phyloP scores from a whole-genome alignment of 2,113 vertebrate genomes.

The Daboia siamensis region DNA sequence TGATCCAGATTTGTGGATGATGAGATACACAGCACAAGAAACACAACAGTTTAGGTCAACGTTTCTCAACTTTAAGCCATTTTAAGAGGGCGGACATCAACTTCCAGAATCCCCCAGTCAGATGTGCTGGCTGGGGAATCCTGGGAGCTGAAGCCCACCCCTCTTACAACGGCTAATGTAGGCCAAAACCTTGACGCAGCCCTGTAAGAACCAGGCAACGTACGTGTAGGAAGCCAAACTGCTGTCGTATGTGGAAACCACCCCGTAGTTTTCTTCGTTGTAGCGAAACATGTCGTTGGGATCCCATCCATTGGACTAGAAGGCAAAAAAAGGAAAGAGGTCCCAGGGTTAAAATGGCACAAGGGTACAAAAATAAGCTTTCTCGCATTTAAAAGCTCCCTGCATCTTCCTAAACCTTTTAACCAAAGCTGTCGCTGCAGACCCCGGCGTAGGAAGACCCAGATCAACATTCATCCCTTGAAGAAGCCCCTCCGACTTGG shows the following conservation, averaged over 20 bases:
- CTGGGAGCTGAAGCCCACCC: neutral
- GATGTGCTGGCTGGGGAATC: neutral
- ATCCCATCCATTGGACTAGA: constrained; percentile 98
- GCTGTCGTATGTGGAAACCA: constrained; percentile 97
- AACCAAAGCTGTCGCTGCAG: neutral
- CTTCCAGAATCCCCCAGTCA: neutral
- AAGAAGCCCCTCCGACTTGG: neutral
- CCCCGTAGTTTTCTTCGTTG: constrained; percentile 98
- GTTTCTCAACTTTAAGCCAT: neutral
- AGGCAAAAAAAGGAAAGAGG: constrained; percentile 40
- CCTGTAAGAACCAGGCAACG: constrained; percentile 66
- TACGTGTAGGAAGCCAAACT: constrained; percentile 98
- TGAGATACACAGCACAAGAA: neutral
- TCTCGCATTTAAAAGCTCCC: constrained; percentile 33
- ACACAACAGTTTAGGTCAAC: neutral
- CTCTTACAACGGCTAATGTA: neutral
- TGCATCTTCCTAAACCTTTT: neutral
- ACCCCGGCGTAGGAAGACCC: neutral
- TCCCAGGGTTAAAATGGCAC: constrained; percentile 61
- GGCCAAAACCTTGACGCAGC: neutral
- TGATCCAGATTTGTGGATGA: constrained; percentile 2
- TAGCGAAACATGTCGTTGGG: constrained; percentile 99
- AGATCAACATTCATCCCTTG: neutral
- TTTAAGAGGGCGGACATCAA: neutral
- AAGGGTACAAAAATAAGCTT: constrained; percentile 42